Evolutionary conservation across 2,888 invertebrate species (phyloP).

Genomic region (Brachyptera putata): DNA sequence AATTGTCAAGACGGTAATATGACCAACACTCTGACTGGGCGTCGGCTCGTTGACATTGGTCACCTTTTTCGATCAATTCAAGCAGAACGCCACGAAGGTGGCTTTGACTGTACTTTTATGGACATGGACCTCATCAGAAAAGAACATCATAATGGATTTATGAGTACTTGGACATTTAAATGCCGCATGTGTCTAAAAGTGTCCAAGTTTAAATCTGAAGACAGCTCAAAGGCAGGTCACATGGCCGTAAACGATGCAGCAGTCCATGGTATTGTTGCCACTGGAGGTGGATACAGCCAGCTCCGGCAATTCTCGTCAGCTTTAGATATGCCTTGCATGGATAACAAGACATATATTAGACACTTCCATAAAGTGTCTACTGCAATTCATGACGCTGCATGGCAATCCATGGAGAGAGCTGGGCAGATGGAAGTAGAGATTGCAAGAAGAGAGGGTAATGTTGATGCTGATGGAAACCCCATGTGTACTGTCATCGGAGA

Average conservation of each 20-base stretch:
- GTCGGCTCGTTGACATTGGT: neutral
- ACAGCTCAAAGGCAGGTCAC: no score
- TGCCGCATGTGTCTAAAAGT: neutral
- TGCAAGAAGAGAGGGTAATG: neutral
- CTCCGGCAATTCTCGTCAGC: neutral
- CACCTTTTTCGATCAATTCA: neutral
- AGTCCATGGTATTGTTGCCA: neutral
- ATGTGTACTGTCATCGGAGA: neutral
- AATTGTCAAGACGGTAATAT: no score
- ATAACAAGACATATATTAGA: neutral
- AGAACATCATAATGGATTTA: neutral
- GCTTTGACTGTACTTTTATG: neutral
- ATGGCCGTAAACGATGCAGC: neutral
- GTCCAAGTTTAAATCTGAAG: neutral
- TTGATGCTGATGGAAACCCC: neutral
- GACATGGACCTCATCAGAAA: neutral
- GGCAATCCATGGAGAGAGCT: neutral
- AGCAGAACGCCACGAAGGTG: neutral
- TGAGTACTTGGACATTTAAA: neutral
- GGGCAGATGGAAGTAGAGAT: neutral
- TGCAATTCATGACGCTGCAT: constrained; percentile 8
- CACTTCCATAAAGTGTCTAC: neutral
- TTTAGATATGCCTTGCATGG: constrained; percentile 4
- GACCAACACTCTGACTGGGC: neutral
- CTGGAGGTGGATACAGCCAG: neutral